A percentile compares a stretch with the other conserved stretches of the same genome.
These are phyloP conservation scores for Blastobasis lacticolella DNA, from an alignment of 2,888 invertebrate genomes.

Conservation along the genomic window DNA sequence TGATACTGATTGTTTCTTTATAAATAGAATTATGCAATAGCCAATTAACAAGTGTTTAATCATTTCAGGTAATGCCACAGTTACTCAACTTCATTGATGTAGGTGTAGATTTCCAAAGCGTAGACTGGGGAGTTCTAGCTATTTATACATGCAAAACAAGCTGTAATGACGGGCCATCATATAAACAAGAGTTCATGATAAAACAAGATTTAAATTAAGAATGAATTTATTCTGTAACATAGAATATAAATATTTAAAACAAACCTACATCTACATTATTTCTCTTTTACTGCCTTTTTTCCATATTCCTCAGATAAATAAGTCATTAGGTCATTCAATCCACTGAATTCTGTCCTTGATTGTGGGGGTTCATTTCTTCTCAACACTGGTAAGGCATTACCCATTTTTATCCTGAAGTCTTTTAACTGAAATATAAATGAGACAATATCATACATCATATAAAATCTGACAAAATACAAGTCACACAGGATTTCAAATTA, in stretches of 20 bases:
- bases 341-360: conserved; percentile 90
- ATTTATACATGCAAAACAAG: conserved; percentile 90
- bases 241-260: conserved; percentile 7
- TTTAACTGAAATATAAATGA: conserved; percentile 72
- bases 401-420: conserved; percentile 89
- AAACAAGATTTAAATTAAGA: conserved; percentile 84
- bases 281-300: conserved; percentile 34
- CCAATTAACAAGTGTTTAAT: neutral
- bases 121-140: conserved; percentile 94
- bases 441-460: no score
- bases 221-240: conserved; percentile 8
- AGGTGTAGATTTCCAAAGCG: conserved; percentile 71
- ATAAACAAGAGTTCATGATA: conserved; percentile 85
- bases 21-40: neutral
- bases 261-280: conserved; percentile 16
- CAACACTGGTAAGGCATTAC: conserved; percentile 82
- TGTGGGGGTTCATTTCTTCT: conserved; percentile 85
- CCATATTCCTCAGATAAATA: conserved; percentile 80
- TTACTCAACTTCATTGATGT: conserved; percentile 80
- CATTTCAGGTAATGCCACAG: conserved; percentile 78
- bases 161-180: conserved; percentile 79
- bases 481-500: no score
- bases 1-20: no score
- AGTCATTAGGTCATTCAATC: conserved; percentile 86
- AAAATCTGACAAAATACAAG: no score